Base-by-base conservation (phyloP, 92 coral and sea anemone genomes). In the Phymanthus crucifer region DNA sequence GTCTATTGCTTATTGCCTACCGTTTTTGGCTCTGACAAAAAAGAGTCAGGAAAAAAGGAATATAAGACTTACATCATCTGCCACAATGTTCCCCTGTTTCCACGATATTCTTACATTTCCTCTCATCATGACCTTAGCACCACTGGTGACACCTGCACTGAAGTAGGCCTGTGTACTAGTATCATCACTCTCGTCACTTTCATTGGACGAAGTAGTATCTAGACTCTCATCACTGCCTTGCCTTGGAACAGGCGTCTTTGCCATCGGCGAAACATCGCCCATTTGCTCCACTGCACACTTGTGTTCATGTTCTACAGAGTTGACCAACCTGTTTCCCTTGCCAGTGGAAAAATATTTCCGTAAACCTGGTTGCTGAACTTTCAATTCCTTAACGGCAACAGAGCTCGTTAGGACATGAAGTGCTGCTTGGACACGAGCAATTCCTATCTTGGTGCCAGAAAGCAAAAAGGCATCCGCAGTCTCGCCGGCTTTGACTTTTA, bases 371-470 rank as follows among this genome's bases (percentile, higher is more conserved):
- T 87, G 95, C 17, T 79, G 70, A 18, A 78, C 80, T 33, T 81
- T 80, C 33, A 71, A 21, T 19, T 68, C 69, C 1, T 66, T 83
- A 27, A 31, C 71, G 23, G 31, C 79, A 16, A 89, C 72, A 14
- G 84, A 46, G 11, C 73, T 66, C 19, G 57, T 43, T 31, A 89
- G 81, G 19, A 14, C 9, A 50, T 82, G 65, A 40, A 87, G 77
- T 14, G 78, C 78, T 23, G 54, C 29, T 14, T 74, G 66, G 24
- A 54, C 71, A 32, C 73, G 75, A 33, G 54, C 70, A n/a, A 89
- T 69, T 14, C 98, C 98, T 69, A 83, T 83, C 71, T 81, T 90
- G 35, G 86, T 86, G 16, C 97, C 98, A 78, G 75, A 80, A 56
- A 92, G 90, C 40, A 50, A 54, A 35, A 86, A 80, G 33, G 83